These are phyloP conservation scores for Lordiphosa andalusiaca DNA, from an alignment of 2,888 invertebrate species.

Conservation along the genomic window DNA sequence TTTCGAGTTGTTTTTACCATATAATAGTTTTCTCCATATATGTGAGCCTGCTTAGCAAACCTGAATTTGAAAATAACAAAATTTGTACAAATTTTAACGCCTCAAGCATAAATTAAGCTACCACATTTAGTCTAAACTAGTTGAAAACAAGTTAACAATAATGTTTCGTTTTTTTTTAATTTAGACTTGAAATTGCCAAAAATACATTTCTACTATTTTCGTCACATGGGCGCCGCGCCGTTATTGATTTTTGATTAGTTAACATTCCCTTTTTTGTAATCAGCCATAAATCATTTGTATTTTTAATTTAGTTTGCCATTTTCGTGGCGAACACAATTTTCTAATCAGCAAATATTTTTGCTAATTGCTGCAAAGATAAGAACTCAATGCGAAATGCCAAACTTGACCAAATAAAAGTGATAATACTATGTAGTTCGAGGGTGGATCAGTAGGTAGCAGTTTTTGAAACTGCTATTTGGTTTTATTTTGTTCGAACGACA, in stretches of 20 bases:
- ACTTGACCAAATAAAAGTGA: constrained; percentile 5
- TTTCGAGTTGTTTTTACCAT: constrained; percentile 26
- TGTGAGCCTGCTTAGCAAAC: constrained; percentile 23
- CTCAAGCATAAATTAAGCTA: constrained; percentile 32
- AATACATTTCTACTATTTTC: constrained; percentile 33
- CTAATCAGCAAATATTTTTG: constrained; percentile 51
- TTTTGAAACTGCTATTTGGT: no score
- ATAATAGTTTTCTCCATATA: constrained; percentile 23
- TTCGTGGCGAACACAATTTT: constrained; percentile 4
- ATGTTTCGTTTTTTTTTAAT: constrained; percentile 11
- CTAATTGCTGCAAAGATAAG: constrained; percentile 45
- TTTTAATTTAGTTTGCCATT: constrained; percentile 14
- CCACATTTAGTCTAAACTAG: constrained; percentile 26
- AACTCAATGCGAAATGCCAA: constrained; percentile 35
- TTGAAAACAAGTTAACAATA: constrained; percentile 32
- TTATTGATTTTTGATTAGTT: constrained; percentile 26
- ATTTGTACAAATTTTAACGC: constrained; percentile 19
- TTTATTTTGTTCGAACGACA: no score
- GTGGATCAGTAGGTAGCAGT: no score
- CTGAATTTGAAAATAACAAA: constrained; percentile 22
- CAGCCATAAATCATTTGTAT: constrained; percentile 16
- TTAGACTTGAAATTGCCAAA: constrained; percentile 16
- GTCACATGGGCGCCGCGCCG: constrained; percentile 10
- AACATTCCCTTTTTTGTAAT: constrained; percentile 17
- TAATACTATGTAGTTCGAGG: background rate